Evolutionary conservation across 2,888 invertebrate species (phyloP).

Genomic region (Caenorhabditis sp.): DNA sequence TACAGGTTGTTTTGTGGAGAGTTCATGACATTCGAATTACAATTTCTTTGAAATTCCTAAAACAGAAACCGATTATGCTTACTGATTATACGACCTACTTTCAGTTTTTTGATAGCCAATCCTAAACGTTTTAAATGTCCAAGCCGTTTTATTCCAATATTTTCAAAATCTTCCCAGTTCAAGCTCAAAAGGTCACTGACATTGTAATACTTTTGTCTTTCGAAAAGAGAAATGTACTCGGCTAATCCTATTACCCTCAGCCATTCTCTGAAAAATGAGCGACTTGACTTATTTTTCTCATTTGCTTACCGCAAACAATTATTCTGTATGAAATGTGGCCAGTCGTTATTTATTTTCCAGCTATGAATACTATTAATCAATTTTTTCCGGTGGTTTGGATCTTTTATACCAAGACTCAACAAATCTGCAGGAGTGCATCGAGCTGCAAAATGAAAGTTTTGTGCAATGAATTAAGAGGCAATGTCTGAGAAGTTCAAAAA

Average conservation of each 20-base stretch:
- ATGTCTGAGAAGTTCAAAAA: too few species aligned
- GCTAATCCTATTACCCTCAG: slow-evolving; percentile 90
- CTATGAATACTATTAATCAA: slow-evolving; percentile 93
- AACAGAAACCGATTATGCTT: too few species aligned
- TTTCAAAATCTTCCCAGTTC: slow-evolving; percentile 98
- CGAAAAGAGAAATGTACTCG: slow-evolving; percentile 91
- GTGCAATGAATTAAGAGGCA: neutral
- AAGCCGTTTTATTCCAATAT: slow-evolving; percentile 85
- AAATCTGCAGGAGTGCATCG: slow-evolving; percentile 96
- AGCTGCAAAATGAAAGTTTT: slow-evolving; percentile 81
- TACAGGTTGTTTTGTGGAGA: too few species aligned
- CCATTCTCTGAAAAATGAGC: slow-evolving; percentile 89
- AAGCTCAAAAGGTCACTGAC: slow-evolving; percentile 93
- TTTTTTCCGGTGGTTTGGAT: slow-evolving; percentile 95
- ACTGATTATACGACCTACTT: slow-evolving; percentile 12
- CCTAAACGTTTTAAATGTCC: slow-evolving; percentile 99
- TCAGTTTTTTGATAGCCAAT: slow-evolving; percentile 93
- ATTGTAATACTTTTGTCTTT: slow-evolving; percentile 92
- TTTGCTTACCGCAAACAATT: slow-evolving; percentile 57
- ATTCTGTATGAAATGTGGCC: slow-evolving; percentile 63
- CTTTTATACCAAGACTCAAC: slow-evolving; percentile 88
- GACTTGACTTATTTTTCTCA: neutral
- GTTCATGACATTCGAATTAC: too few species aligned
- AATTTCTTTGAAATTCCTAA: too few species aligned
- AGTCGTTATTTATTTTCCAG: slow-evolving; percentile 70